phyloP scores from a whole-genome alignment of 2,113 vertebrate species.

The Vanacampus margaritifer region DNA sequence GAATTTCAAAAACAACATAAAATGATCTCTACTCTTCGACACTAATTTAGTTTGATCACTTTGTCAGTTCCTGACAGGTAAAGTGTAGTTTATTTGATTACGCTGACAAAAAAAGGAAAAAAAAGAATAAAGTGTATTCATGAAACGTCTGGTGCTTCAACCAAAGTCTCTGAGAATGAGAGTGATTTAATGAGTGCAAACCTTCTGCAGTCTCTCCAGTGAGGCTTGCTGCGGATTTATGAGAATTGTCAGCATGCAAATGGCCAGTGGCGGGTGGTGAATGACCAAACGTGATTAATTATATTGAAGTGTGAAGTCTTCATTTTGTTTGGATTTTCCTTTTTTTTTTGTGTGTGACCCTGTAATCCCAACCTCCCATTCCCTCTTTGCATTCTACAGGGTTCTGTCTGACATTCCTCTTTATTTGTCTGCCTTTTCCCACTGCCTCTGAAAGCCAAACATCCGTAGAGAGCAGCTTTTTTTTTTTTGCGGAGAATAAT shows the following conservation, averaged over 20 bases:
- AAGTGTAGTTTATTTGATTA: constrained; percentile 13
- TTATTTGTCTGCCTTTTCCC: constrained; percentile 1
- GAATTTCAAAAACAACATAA: constrained; percentile 38
- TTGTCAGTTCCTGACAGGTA: constrained; percentile 30
- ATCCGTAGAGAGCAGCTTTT: constrained; percentile 48
- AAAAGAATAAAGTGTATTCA: background rate
- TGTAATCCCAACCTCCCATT: constrained; percentile 47
- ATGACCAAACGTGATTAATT: constrained; percentile 40
- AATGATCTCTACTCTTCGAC: constrained; percentile 31
- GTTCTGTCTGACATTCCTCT: background rate
- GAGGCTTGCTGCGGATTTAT: constrained; percentile 10
- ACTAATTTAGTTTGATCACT: constrained; percentile 34
- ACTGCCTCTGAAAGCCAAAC: constrained; percentile 33
- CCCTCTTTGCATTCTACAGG: background rate
- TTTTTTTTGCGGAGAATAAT: constrained; percentile 47
- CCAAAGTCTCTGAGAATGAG: background rate
- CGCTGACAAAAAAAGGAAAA: constrained; percentile 4
- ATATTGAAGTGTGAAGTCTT: constrained; percentile 62
- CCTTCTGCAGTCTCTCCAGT: background rate
- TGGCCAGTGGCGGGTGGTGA: constrained; percentile 1
- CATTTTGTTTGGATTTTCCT: constrained; percentile 38
- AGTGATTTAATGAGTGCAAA: too few species aligned
- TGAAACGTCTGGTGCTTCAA: constrained; percentile 1
- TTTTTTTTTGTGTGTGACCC: constrained; percentile 54
- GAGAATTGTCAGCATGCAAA: constrained; percentile 11